Percentiles rank a stretch among this genome's conserved stretches.
Evolutionary conservation across 2,797 vertebrate species (phyloP).

Genomic region (Gila robusta): DNA sequence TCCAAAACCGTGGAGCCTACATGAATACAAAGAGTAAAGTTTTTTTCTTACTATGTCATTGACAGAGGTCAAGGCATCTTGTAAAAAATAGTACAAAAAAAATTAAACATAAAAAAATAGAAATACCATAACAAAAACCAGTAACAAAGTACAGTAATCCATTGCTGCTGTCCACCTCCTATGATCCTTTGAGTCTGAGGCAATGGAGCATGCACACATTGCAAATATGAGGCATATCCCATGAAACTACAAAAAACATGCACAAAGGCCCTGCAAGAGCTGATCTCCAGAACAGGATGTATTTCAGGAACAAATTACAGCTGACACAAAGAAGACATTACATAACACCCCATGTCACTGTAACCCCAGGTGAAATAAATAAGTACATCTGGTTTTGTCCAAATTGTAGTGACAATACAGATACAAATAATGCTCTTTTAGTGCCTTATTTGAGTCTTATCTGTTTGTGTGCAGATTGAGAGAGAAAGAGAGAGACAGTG

Average conservation of each 20-base stretch:
- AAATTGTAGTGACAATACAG: neutral
- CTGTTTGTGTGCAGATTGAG: slow-evolving; percentile 29
- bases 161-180: neutral
- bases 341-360: neutral
- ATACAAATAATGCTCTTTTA: neutral
- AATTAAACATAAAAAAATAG: neutral
- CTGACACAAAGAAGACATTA: neutral
- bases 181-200: neutral
- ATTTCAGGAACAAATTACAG: neutral
- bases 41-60: neutral
- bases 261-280: neutral
- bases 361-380: neutral
- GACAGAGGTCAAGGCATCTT: neutral
- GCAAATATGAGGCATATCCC: neutral
- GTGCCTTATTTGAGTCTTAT: slow-evolving; percentile 23
- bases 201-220: neutral
- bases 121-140: neutral
- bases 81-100: neutral
- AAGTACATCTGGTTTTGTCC: slow-evolving; percentile 44
- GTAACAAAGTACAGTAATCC: neutral
- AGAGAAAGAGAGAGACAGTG: neutral
- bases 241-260: neutral
- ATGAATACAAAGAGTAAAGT: neutral
- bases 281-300: neutral
- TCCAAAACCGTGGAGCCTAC: neutral